Base-by-base conservation (phyloP, 2,113 vertebrate species). In the Erinaceus europaeus region DNA sequence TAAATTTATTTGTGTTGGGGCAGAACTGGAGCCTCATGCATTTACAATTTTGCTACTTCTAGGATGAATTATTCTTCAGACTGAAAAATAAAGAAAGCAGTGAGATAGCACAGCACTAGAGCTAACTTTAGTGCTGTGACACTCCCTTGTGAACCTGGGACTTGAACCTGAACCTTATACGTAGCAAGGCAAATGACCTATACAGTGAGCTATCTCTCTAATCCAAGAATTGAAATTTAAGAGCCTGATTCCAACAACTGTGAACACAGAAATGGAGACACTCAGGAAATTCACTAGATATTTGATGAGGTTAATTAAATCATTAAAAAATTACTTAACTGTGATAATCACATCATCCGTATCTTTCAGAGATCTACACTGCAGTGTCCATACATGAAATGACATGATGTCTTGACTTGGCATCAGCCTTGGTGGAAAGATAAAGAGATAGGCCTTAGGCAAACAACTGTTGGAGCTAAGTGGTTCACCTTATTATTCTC, bases 341-440 rank as follows among this genome's bases (percentile, higher is more conserved):
- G 71, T 67, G 83, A 88, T 82, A 75, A 80, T 83, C 50, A 34
- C 25, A 29, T 42, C 27, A 4, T 85, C 29, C 91, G 88, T 76
- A 68, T 64, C 75, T 88, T 75, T 90, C 38, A 67, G 57, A 90
- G 72, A 84, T 84, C 50, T 8, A 55, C 25, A 65, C 65, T 67
- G 71, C 84, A 94, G 77, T 85, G 77, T 69, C 81, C 50, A 80
- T 36, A 76, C 79, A 79, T 82, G 23, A 88, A 91, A 64, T 40
- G 65, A 81, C 57, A 55, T 34, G 61, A 79, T 90, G 6, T 59
- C 42, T 68, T 75, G 10, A 27, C 64, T 75, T 79, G 71, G 46
- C 32, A 86, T 86, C 50, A 65, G 62, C 23, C 52, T 13, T 52
- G 46, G 68, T n/a, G 29, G 29, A 32, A 20, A 53, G 29, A 34